These are phyloP conservation scores for Catostylus mosaicus DNA, from an alignment of 30 jellyfish, hydroid and myxozoan species.

Conservation along the genomic window DNA sequence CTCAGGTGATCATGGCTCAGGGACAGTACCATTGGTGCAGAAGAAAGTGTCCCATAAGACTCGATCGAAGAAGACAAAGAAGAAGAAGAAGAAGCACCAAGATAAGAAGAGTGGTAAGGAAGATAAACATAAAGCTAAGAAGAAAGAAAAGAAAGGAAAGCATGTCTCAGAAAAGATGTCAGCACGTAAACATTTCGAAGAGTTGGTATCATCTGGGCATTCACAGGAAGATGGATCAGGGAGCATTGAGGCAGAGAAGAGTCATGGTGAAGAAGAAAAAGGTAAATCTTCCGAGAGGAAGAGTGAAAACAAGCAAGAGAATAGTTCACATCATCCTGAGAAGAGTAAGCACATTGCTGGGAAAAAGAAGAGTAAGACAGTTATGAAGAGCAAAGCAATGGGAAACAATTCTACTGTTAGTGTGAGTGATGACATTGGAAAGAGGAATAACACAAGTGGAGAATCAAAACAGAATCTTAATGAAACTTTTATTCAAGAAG, in stretches of 20 bases:
- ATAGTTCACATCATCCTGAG: constrained; percentile 4
- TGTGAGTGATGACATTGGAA: neutral
- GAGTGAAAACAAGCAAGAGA: neutral
- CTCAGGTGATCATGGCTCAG: constrained; percentile 40
- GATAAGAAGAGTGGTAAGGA: constrained; percentile 3
- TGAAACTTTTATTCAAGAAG: neutral
- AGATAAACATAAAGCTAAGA: constrained; percentile 13
- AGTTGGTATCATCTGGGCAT: constrained; percentile 10
- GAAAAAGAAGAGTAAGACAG: neutral
- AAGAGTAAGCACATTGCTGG: constrained; percentile 2
- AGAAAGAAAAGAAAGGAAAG: constrained; percentile 12
- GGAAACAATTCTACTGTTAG: neutral
- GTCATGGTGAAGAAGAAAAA: neutral
- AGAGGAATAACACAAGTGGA: constrained; percentile 28
- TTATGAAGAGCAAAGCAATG: neutral
- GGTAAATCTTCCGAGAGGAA: neutral
- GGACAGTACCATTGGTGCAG: neutral
- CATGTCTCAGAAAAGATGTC: neutral
- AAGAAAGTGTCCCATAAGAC: neutral
- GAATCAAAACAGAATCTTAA: neutral
- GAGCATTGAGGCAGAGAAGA: neutral
- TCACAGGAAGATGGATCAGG: constrained; percentile 40
- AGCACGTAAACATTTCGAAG: neutral
- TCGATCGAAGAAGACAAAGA: constrained; percentile 21
- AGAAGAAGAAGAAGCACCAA: neutral